These are phyloP conservation scores for Pampusana beccarii DNA, from an alignment of 2,113 vertebrate genomes.

Conservation along the genomic window DNA sequence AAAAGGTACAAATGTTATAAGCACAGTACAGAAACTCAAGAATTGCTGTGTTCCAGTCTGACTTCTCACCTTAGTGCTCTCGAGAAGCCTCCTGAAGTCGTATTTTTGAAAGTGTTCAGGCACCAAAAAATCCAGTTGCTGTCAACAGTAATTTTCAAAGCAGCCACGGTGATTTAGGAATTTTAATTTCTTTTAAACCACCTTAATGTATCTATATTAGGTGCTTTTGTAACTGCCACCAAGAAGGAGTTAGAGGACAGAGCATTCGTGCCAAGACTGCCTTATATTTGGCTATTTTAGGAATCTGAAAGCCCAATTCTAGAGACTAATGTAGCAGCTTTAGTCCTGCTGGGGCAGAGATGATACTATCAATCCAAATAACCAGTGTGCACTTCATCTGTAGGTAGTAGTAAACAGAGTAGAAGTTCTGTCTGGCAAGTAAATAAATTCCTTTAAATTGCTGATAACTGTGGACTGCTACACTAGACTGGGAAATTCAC, in stretches of 20 bases:
- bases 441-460: slow-evolving; percentile 5
- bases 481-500: not conserved
- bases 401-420: not conserved
- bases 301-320: not conserved
- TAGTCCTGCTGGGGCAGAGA: not conserved
- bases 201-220: not conserved
- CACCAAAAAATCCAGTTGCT: not conserved
- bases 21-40: not conserved
- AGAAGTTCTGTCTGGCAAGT: not conserved
- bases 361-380: not conserved
- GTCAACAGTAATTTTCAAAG: not conserved
- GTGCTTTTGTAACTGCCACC: not conserved
- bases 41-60: not conserved
- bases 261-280: not conserved
- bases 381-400: not conserved
- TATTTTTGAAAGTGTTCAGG: not conserved
- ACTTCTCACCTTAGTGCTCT: not conserved
- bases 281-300: not conserved
- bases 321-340: not conserved
- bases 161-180: not conserved
- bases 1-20: not conserved
- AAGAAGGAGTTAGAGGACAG: not conserved
- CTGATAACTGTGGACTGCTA: not conserved
- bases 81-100: not conserved
- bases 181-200: not conserved